Conservation (phyloP, 2,797 vertebrate genomes). For the Masticophis lateralis region DNA sequence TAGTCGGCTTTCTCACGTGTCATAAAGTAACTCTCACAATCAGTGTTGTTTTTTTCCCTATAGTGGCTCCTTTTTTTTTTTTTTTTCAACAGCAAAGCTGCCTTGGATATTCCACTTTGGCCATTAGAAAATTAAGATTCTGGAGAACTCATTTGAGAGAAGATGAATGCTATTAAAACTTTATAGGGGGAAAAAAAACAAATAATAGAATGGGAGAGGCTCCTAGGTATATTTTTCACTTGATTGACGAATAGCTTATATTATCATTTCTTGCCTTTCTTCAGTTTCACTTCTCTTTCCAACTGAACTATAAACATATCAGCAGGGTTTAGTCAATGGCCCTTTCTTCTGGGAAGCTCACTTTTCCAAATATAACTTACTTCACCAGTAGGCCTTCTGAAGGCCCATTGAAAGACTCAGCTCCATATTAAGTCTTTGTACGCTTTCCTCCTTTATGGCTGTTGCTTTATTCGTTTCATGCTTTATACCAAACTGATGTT, state of each 20-base stretch:
- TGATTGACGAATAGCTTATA: conserved; percentile 44
- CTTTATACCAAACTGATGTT: not conserved
- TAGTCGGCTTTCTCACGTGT: conserved; percentile 55
- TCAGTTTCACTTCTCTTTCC: conserved; percentile 43
- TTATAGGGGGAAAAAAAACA: conserved; percentile 53
- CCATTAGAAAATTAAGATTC: conserved; percentile 63
- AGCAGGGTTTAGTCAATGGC: conserved; percentile 13
- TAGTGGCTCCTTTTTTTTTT: conserved; percentile 24
- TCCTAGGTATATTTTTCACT: conserved; percentile 44
- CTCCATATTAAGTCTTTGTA: not conserved
- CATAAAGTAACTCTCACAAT: conserved; percentile 46
- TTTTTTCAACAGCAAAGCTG: conserved; percentile 24
- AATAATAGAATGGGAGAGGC: conserved; percentile 45
- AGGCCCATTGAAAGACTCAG: conserved; percentile 2
- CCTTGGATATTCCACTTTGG: conserved; percentile 58
- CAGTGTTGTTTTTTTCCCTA: not conserved
- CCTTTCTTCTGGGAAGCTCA: conserved; percentile 41
- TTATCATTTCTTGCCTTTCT: conserved; percentile 36
- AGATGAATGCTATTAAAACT: conserved; percentile 46
- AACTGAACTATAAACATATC: conserved; percentile 32
- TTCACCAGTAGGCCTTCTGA: not conserved
- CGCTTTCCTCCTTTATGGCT: not conserved
- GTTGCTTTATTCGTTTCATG: not conserved
- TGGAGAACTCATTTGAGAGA: conserved; percentile 43
- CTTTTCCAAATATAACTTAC: conserved; percentile 43